Base-by-base conservation (phyloP, 2,797 vertebrate genomes). In the Rhinogobio ventralis region DNA sequence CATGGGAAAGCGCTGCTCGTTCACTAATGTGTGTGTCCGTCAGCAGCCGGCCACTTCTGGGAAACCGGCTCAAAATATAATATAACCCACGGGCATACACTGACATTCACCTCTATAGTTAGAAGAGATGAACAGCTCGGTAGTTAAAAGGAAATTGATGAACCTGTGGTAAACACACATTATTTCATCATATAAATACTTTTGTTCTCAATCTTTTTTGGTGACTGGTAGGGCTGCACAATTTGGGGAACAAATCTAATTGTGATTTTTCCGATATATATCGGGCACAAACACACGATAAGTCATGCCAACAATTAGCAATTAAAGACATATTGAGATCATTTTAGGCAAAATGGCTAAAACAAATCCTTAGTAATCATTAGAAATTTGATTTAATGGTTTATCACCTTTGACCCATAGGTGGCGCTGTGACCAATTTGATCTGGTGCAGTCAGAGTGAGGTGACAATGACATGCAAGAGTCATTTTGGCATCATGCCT, bases 1-100 rank as follows among this genome's bases (percentile, higher is more conserved):
- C 42, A 2, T 33, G 86, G 81, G 81, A 79, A 46, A 51, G 17
- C n/a, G 20, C 46, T 23, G 81, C 72, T 72, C 69, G 25, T 72
- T 85, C 68, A 20, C 82, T 83, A 76, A 84, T 81, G 79, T 67
- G 46, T 66, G 82, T 78, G 66, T 68, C 73, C 55, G 86, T 87
- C 81, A 85, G 81, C 73, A 82, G 73, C 28, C 49, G 20, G 28
- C 19, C 11, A 51, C 82, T 84, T 83, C 81, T 86, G 81, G 76
- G 85, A 86, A 83, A 60, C 67, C 67, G 15, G 79, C 11, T 36
- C 42, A 11, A 42, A 87, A 69, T 69, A 71, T 62, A 87, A 69
- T 64, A 64, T 42, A 84, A 84, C 77, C 67, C 51, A 15, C 33
- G 69, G 36, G 51, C 57, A 53, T 64, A 4, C 3, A 13, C 46